Conservation (phyloP, 2,888 invertebrate species). For the Yponomeuta evonymella region DNA sequence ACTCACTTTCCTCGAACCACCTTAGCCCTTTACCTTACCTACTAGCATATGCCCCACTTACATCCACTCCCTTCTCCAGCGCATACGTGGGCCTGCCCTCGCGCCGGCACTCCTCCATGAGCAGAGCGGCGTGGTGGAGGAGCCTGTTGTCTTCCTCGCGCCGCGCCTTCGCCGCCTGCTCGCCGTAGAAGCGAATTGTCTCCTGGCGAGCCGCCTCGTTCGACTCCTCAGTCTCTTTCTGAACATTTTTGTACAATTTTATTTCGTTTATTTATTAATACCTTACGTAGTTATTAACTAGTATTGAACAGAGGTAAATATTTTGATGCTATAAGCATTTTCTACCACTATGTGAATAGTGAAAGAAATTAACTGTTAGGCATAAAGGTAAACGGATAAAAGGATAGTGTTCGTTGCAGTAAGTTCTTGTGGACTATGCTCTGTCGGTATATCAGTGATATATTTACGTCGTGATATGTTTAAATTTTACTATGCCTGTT, state of each 20-base stretch:
- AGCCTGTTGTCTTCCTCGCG: conserved; percentile 67
- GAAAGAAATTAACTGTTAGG: too few relatives aligned
- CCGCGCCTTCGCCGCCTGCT: conserved; percentile 45
- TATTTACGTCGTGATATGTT: too few relatives aligned
- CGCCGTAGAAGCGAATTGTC: conserved; percentile 58
- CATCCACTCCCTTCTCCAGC: conserved; percentile 60
- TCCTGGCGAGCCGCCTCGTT: conserved; percentile 46
- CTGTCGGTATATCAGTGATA: too few relatives aligned
- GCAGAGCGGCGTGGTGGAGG: conserved; percentile 64
- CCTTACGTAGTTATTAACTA: too few relatives aligned
- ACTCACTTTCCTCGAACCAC: too few relatives aligned
- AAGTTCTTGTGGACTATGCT: too few relatives aligned
- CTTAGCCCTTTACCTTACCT: too few relatives aligned
- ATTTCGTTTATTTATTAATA: too few relatives aligned
- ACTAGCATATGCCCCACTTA: conserved; percentile 27
- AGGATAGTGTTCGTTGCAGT: not conserved
- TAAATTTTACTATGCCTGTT: too few relatives aligned
- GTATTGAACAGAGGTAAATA: too few relatives aligned
- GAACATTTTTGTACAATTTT: conserved; percentile 1
- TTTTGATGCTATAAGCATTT: too few relatives aligned
- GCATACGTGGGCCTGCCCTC: conserved; percentile 56
- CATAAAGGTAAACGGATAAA: not conserved
- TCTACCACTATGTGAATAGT: too few relatives aligned
- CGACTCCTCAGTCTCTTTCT: conserved; percentile 58
- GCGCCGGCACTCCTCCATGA: conserved; percentile 58